phyloP scores from a whole-genome alignment of 2,113 vertebrate genomes.

The Tinamus guttatus region DNA sequence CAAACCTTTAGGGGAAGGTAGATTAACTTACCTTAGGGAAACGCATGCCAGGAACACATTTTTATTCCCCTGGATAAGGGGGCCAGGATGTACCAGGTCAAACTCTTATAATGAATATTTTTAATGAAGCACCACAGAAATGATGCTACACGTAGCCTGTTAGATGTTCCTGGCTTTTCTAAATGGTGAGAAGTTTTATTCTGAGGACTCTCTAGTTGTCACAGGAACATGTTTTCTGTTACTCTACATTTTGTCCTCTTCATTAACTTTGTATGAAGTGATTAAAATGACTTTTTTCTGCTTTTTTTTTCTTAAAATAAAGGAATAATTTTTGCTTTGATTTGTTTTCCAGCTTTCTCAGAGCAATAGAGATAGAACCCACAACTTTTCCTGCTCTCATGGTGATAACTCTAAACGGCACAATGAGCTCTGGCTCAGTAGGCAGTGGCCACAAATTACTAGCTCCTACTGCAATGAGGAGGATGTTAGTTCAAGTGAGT shows the following conservation, averaged over 20 bases:
- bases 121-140: not conserved
- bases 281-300: not conserved
- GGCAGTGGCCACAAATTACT: not conserved
- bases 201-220: not conserved
- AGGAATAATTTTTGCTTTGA: rapidly evolving
- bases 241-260: rapidly evolving
- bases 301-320: not conserved
- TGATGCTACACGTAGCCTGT: not conserved
- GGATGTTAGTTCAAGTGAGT: not conserved
- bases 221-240: not conserved
- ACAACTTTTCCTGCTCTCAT: not conserved
- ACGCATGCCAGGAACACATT: not conserved
- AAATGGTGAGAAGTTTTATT: not conserved
- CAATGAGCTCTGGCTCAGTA: not conserved
- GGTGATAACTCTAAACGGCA: not conserved
- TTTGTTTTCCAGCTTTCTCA: not conserved
- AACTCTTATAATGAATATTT: not conserved
- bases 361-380: not conserved
- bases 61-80: not conserved
- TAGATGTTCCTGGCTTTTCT: not conserved
- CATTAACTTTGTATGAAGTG: not conserved
- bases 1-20: not conserved
- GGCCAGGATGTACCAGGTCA: not conserved
- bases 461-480: not conserved
- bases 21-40: not conserved